Base-by-base conservation (phyloP, 2,888 invertebrate species). In the Mycalesis mineus region DNA sequence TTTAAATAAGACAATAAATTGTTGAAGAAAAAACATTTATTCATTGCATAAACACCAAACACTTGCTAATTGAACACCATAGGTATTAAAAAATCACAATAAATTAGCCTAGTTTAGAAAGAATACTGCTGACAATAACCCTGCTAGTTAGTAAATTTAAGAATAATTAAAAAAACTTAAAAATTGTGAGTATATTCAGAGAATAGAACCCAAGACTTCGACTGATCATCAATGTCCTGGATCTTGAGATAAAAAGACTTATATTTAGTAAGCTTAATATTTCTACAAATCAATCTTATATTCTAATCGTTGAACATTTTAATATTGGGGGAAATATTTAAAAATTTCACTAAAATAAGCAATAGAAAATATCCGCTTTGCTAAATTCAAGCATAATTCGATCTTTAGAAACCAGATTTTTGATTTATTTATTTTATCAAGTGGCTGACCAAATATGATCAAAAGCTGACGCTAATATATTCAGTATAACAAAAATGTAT, bases 31-130 rank as follows among this genome's bases (percentile, higher is more conserved):
- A 15, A 33, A 14, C 9, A 9, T 15, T 15, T 8, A 15, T 15
- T 14, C 9, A 4, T n/a, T n/a, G 42, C 29, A 9, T 28, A 29
- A 44, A 56, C 44, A 42, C 29, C 28, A 17, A 57, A 39, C 47
- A 55, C 33, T 61, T 8, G 31, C 59, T 57, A 51, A 57, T 59
- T 51, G 59, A 62, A 62, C 62, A 62, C 62, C 50, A 54, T 42
- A 31, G 61, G 56, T 36, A 45, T 54, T 49, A 33, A 39, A 40
- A 15, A 54, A 52, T 51, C 1, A 45, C 7, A 49, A 42, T 22
- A 28, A 52, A 33, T 31, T 39, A 53, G 49, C 39, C 22, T 28
- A 53, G 48, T 57, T 53, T 60, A 33, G 22, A 22, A 41, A 11
- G n/a, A 22, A 17, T 41, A 41, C 15, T 41, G 42, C 11, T 42